Percentiles rank a stretch among this genome's conserved stretches.
phyloP scores from a whole-genome alignment of 2,113 vertebrate genomes.

The Myocastor coypus region DNA sequence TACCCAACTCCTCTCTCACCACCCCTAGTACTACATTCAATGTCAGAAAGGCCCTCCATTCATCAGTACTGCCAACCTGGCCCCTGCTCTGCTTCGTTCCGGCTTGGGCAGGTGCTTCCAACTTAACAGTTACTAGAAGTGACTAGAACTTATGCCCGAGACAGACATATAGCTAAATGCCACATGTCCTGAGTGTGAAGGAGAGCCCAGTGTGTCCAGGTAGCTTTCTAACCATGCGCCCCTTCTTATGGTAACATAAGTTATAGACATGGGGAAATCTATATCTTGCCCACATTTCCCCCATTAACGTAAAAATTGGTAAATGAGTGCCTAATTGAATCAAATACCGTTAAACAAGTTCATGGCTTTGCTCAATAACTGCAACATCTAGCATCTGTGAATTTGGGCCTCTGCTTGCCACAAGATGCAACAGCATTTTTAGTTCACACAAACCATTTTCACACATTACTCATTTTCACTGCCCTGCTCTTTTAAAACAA shows the following conservation, averaged over 20 bases:
- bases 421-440: too few species aligned
- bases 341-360: too few species aligned
- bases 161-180: not conserved
- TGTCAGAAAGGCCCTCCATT: not conserved
- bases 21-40: not conserved
- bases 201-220: not conserved
- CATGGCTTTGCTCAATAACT: too few species aligned
- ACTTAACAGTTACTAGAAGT: not conserved
- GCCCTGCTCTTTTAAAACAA: too few species aligned
- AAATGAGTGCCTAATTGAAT: too few species aligned
- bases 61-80: not conserved
- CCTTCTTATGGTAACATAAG: not conserved
- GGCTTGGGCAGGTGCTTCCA: not conserved
- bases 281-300: not conserved
- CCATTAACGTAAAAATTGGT: constrained; percentile 20
- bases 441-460: too few species aligned
- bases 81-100: not conserved
- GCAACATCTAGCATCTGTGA: too few species aligned
- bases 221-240: not conserved
- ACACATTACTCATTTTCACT: too few species aligned
- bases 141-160: not conserved
- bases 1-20: not conserved
- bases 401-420: too few species aligned
- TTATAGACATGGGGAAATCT: not conserved
- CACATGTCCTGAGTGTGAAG: not conserved